These are phyloP conservation scores for Melospiza melodia DNA, from an alignment of 2,113 vertebrate genomes.

Conservation along the genomic window DNA sequence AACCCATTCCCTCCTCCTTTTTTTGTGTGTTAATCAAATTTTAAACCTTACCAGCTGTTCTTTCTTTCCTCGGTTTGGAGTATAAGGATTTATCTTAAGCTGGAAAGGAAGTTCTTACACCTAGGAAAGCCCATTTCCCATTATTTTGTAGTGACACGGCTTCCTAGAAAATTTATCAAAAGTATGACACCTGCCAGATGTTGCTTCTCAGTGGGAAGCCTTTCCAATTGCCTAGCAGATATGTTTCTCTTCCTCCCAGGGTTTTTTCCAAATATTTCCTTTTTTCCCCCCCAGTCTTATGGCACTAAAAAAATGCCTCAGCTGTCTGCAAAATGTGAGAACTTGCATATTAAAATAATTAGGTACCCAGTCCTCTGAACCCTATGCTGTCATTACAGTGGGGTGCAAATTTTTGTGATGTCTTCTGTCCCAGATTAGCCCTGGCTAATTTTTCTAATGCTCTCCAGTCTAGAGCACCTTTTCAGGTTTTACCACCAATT, in stretches of 20 bases:
- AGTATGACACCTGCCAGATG: neutral
- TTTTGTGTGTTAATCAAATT: neutral
- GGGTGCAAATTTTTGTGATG: neutral
- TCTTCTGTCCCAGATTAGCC: neutral
- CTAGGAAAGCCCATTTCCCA: neutral
- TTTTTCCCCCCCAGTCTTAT: accelerated
- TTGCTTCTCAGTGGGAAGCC: neutral
- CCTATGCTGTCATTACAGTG: neutral
- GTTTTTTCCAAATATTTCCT: neutral
- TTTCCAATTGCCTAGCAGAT: neutral
- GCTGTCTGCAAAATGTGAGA: neutral
- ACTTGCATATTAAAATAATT: neutral
- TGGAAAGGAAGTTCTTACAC: neutral
- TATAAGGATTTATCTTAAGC: neutral
- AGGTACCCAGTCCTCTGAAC: neutral
- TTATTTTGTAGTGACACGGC: neutral
- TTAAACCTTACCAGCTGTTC: neutral
- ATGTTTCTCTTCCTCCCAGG: neutral
- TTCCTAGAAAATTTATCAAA: neutral
- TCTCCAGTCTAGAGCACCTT: neutral
- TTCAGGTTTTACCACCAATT: neutral
- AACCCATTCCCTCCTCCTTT: neutral
- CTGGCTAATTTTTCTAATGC: neutral
- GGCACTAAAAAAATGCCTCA: neutral
- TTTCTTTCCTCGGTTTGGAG: neutral